phyloP scores from a whole-genome alignment of 2,888 invertebrate species.

The Patella ulyssiponensis region DNA sequence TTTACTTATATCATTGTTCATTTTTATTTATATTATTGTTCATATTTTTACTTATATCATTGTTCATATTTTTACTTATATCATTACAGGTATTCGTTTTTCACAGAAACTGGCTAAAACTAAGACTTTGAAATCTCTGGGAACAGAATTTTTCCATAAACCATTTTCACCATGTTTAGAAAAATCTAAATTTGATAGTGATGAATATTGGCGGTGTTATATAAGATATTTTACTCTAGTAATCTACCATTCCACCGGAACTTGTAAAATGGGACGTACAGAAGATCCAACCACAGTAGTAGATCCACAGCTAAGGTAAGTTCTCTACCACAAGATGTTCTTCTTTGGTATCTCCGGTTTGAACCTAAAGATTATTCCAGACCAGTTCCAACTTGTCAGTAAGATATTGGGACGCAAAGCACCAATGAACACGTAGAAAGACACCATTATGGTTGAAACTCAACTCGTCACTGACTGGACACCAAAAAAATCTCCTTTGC shows the following conservation, averaged over 20 bases:
- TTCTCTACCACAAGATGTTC: no score
- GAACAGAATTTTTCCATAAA: conserved; percentile 30
- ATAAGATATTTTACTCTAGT: conserved; percentile 35
- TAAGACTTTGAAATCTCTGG: conserved; percentile 33
- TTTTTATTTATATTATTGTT: no score
- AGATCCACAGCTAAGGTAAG: conserved; percentile 74
- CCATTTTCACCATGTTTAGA: conserved; percentile 33
- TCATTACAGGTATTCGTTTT: conserved; percentile 22
- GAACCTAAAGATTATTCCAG: no score
- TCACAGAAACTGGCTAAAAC: conserved; percentile 24
- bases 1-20: background rate
- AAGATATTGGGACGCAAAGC: no score
- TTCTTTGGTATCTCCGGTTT: no score
- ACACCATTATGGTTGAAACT: no score
- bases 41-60: no score
- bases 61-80: no score
- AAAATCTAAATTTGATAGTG: conserved; percentile 32
- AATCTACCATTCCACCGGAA: conserved; percentile 80
- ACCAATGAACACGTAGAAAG: no score
- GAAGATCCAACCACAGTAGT: conserved; percentile 77
- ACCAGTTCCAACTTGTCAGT: no score
- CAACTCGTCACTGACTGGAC: no score
- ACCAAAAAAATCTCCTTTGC: no score
- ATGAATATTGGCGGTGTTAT: conserved; percentile 46
- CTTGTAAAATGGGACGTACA: conserved; percentile 79